phyloP scores from a whole-genome alignment of 2,113 vertebrate species.

The Gymnogyps californianus region DNA sequence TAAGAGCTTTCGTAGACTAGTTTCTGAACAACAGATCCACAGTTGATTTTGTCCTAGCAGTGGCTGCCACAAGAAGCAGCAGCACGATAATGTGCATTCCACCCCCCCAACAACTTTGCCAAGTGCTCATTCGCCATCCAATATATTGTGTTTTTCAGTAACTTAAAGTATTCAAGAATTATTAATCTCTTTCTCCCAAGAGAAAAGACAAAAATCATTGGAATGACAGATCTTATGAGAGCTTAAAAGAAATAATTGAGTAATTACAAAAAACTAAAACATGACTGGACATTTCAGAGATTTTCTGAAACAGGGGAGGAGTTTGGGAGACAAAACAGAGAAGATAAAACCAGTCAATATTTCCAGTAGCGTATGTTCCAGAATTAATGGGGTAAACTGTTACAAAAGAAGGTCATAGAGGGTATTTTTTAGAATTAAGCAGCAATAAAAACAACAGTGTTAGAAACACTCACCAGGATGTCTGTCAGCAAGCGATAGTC shows the following conservation, averaged over 20 bases:
- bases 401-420: neutral
- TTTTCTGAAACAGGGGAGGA: neutral
- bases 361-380: neutral
- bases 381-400: neutral
- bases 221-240: neutral
- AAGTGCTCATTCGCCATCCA: neutral
- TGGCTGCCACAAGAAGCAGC: neutral
- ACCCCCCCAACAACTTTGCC: neutral
- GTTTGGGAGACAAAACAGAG: neutral
- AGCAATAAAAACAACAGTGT: neutral
- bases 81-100: neutral
- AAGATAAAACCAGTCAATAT: neutral
- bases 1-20: neutral
- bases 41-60: neutral
- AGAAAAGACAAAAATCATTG: neutral
- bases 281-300: neutral
- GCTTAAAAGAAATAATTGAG: neutral
- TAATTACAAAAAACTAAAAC: neutral
- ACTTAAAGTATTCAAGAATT: neutral
- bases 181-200: neutral
- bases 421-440: neutral
- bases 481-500: conserved; percentile 94
- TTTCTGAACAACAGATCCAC: neutral
- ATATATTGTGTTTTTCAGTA: neutral
- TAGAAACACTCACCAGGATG: conserved; percentile 84